A percentile compares a stretch with the other conserved stretches of the same genome.
phyloP scores from a whole-genome alignment of 2,888 invertebrate genomes.

The Argyresthia albistria region DNA sequence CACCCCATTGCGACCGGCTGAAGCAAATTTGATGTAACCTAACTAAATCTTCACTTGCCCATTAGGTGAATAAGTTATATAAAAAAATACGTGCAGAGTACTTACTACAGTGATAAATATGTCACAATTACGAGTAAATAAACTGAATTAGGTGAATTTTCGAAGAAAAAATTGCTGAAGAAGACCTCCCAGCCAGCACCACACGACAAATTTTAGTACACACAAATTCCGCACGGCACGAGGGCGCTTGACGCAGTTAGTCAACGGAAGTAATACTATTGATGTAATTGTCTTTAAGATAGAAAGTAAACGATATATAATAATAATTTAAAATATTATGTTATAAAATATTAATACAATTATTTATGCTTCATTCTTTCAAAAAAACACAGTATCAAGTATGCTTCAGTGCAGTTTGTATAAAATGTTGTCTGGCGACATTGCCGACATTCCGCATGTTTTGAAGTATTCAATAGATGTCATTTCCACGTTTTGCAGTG shows the following conservation, averaged over 20 bases:
- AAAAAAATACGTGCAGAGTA: neutral
- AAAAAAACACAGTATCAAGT: no score
- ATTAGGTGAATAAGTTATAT: neutral
- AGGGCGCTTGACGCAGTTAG: constrained; percentile 27
- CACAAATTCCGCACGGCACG: constrained; percentile 27
- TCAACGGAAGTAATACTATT: constrained; percentile 17
- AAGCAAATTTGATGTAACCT: constrained; percentile 26
- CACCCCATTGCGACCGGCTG: constrained; percentile 31
- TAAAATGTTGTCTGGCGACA: no score
- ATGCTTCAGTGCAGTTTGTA: no score
- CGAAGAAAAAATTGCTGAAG: constrained; percentile 6
- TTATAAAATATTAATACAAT: no score
- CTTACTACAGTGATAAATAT: neutral
- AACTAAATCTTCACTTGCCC: constrained; percentile 5
- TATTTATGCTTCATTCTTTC: no score
- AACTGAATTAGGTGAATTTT: neutral
- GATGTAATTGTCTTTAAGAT: constrained; percentile 19
- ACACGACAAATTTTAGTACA: constrained; percentile 47
- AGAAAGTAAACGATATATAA: neutral
- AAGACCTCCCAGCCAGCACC: constrained; percentile 42
- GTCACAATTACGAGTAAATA: neutral
- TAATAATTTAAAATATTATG: neutral
- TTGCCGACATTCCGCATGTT: no score
- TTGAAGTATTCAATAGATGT: no score
- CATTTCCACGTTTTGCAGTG: no score